Percentiles rank a stretch among this genome's conserved stretches.
Conservation (phyloP, 1,140 invertebrate genomes). For the Ditylenchus dipsaci region DNA sequence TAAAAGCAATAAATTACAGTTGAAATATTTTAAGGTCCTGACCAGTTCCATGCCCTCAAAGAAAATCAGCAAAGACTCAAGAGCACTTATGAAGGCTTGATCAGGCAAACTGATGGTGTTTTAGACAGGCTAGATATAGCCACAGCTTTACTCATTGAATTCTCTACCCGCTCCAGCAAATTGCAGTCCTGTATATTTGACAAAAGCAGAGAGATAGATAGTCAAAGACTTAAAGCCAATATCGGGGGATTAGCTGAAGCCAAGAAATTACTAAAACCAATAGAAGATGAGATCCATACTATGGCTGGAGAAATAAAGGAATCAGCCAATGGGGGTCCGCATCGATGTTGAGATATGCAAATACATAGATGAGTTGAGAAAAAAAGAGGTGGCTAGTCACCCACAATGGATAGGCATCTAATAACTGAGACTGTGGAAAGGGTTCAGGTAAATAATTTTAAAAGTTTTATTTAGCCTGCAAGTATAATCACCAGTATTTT, state of each 20-base stretch:
- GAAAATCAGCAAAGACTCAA: slow-evolving; percentile 31
- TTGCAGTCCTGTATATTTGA: slow-evolving; percentile 38
- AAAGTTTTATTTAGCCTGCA: not conserved
- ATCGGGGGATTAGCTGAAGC: not conserved
- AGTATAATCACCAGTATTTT: no score
- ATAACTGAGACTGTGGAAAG: slow-evolving; percentile 14
- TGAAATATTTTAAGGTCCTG: not conserved
- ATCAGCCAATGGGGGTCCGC: slow-evolving; percentile 22
- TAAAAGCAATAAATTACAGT: not conserved
- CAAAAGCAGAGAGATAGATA: slow-evolving; percentile 10
- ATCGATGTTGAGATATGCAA: slow-evolving; percentile 26
- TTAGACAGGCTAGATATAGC: slow-evolving; percentile 22
- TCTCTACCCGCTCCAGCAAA: slow-evolving; percentile 23
- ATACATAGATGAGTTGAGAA: slow-evolving; percentile 26
- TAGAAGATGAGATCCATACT: slow-evolving; percentile 23
- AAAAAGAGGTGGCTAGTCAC: slow-evolving; percentile 11
- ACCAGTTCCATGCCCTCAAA: slow-evolving; percentile 2
- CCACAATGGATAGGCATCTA: slow-evolving; percentile 17
- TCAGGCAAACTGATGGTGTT: slow-evolving; percentile 27
- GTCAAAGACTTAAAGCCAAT: slow-evolving; percentile 9
- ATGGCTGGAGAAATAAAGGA: slow-evolving; percentile 17
- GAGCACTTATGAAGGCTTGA: slow-evolving; percentile 21
- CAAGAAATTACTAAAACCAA: not conserved
- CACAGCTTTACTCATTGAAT: slow-evolving; percentile 32
- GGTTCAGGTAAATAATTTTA: slow-evolving; percentile 7